Conservation (phyloP, 2,888 invertebrate genomes). For the Tipula unca region DNA sequence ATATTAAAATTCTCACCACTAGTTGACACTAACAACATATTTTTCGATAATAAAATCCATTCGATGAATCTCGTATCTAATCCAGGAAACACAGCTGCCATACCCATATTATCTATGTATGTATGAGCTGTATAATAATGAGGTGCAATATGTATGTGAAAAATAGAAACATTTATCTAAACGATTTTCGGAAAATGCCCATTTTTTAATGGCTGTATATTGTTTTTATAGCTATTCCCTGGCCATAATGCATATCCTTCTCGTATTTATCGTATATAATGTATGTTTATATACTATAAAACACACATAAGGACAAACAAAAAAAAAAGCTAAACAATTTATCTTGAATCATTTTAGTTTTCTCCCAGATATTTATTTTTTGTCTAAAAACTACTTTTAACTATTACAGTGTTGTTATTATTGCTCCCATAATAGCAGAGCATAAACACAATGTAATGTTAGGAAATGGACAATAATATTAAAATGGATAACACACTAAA, state of each 20-base stretch:
- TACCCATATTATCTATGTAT: neutral
- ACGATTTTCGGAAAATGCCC: neutral
- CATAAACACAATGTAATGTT: neutral
- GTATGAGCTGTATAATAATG: neutral
- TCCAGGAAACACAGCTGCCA: neutral
- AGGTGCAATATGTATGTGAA: neutral
- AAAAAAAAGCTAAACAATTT: neutral
- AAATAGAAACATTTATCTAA: neutral
- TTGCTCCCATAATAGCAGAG: neutral
- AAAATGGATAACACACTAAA: neutral
- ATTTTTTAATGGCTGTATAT: neutral
- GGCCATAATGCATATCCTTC: neutral
- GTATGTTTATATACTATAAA: neutral
- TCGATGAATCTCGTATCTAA: neutral
- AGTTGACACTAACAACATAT: neutral
- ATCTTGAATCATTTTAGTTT: neutral
- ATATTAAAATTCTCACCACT: no score
- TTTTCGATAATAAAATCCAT: neutral
- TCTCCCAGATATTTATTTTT: neutral
- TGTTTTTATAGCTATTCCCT: neutral
- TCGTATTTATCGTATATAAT: no score
- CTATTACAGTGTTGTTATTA: neutral
- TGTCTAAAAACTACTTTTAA: neutral
- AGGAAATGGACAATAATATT: neutral
- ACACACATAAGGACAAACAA: neutral